A percentile compares a stretch with the other conserved stretches of the same genome.
phyloP scores from a whole-genome alignment of 1,140 invertebrate species.

The Limonius californicus region DNA sequence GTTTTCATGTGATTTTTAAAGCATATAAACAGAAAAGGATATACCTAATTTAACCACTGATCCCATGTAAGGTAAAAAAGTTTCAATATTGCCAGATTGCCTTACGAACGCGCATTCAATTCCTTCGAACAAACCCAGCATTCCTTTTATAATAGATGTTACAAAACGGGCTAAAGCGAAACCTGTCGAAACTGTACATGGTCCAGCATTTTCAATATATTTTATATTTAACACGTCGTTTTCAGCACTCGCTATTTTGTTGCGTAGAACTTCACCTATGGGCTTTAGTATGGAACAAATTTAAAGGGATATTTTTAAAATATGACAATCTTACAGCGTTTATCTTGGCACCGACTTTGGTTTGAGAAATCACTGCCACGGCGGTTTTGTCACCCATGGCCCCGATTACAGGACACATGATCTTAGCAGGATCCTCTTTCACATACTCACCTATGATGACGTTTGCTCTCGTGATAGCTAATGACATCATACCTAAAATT shows the following conservation, averaged over 20 bases:
- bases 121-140: slow-evolving; percentile 33
- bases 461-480: slow-evolving; percentile 37
- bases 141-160: slow-evolving; percentile 35
- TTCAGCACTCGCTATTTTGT: slow-evolving; percentile 33
- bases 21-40: too few relatives aligned
- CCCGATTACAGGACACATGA: slow-evolving; percentile 37
- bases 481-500: slow-evolving; percentile 39
- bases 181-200: slow-evolving; percentile 33
- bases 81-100: slow-evolving; percentile 38
- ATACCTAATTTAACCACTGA: slow-evolving; percentile 40
- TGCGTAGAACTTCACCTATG: slow-evolving; percentile 23
- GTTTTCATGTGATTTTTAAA: too few relatives aligned
- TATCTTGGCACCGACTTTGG: neutral
- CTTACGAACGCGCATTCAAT: slow-evolving; percentile 41
- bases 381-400: slow-evolving; percentile 30
- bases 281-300: neutral
- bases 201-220: slow-evolving; percentile 27
- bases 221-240: slow-evolving; percentile 32
- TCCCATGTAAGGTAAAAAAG: slow-evolving; percentile 43
- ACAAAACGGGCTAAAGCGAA: slow-evolving; percentile 38
- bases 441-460: slow-evolving; percentile 27
- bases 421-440: slow-evolving; percentile 25
- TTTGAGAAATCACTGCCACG: slow-evolving; percentile 36
- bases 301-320: neutral
- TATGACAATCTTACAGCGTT: too few relatives aligned